These are phyloP conservation scores for Saccostrea cuccullata DNA, from an alignment of 1,140 invertebrate species.

Conservation along the genomic window DNA sequence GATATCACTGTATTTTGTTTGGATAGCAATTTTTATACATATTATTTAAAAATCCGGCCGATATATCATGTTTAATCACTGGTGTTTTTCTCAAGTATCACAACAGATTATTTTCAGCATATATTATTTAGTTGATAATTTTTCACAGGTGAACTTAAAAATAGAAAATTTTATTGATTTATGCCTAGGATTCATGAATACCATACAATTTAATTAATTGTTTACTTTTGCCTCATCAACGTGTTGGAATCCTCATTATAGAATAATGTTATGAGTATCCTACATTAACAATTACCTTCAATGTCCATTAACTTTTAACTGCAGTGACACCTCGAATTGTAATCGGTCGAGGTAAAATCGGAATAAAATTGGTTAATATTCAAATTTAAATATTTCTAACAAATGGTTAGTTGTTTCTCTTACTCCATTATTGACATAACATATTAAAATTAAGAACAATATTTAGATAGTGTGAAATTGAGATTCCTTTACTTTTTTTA, in stretches of 20 bases:
- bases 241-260: constrained; percentile 2
- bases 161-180: neutral
- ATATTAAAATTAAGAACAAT: constrained; percentile 7
- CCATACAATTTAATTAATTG: neutral
- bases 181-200: neutral
- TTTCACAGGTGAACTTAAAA: neutral
- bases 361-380: constrained; percentile 7
- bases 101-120: no score
- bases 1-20: no score
- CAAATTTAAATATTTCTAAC: neutral
- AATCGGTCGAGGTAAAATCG: neutral
- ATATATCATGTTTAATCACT: no score
- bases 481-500: neutral
- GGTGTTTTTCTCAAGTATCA: no score
- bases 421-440: neutral
- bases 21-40: no score
- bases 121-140: neutral
- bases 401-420: neutral
- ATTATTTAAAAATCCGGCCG: no score
- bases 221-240: neutral
- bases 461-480: neutral
- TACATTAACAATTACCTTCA: neutral
- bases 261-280: neutral
- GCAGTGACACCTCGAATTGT: neutral
- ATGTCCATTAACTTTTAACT: constrained; percentile 10